phyloP scores from a whole-genome alignment of 2,888 invertebrate species.

The Belgica antarctica region DNA sequence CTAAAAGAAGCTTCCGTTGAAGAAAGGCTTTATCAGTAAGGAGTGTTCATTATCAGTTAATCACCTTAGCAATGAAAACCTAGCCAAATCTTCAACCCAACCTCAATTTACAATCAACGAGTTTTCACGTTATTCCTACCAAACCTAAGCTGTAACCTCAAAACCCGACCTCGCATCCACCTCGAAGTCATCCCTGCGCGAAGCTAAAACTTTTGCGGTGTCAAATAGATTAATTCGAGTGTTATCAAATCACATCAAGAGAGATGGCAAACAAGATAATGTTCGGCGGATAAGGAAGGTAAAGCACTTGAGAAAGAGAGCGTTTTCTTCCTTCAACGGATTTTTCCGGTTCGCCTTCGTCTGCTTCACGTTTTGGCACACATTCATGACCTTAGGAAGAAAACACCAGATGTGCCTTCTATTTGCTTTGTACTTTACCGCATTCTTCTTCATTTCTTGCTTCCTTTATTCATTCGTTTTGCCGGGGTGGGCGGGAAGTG shows the following conservation, averaged over 20 bases:
- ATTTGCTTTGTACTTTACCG: conserved; percentile 21
- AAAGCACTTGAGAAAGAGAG: conserved; percentile 4
- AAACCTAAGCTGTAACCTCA: too few species aligned
- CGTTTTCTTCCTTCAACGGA: conserved; percentile 1
- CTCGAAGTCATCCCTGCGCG: too few species aligned
- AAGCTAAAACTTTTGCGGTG: too few species aligned
- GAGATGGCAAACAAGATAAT: conserved; percentile 8
- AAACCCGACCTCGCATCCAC: too few species aligned
- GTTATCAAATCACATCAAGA: conserved; percentile 19
- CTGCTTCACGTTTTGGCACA: background rate
- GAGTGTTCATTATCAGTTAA: too few species aligned
- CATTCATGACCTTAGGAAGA: conserved; percentile 8
- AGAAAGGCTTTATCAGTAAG: too few species aligned
- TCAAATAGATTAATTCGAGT: conserved; percentile 20
- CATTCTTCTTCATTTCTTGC: background rate
- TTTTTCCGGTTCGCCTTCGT: background rate
- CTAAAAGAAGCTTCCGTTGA: too few species aligned
- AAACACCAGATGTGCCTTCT: conserved; percentile 30
- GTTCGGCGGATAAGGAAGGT: background rate
- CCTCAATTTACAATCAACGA: too few species aligned
- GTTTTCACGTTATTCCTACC: too few species aligned
- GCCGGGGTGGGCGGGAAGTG: too few species aligned
- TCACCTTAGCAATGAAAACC: too few species aligned
- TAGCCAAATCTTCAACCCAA: too few species aligned
- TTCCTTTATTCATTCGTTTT: background rate